Conservation (phyloP, 2,888 invertebrate genomes). For the Hofmannophila pseudospretella region DNA sequence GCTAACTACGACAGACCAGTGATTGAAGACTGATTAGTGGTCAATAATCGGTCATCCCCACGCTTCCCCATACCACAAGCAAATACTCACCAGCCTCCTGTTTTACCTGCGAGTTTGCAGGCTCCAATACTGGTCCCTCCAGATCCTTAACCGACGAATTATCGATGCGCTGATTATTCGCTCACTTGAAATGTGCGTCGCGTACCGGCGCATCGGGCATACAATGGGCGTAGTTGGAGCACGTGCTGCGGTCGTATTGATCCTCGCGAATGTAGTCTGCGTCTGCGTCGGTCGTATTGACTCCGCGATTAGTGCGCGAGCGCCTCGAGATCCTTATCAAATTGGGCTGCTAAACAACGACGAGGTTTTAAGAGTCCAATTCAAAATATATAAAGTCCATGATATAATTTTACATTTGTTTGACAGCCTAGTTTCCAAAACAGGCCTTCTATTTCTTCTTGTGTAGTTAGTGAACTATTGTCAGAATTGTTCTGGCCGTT, state of each 20-base stretch:
- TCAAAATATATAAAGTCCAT: background rate
- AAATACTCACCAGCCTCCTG: too few species aligned
- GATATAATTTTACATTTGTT: too few species aligned
- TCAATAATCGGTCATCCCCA: too few species aligned
- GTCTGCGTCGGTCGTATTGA: constrained; percentile 61
- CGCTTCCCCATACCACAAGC: too few species aligned
- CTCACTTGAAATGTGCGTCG: constrained; percentile 65
- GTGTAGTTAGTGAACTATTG: too few species aligned
- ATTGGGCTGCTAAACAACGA: too few species aligned
- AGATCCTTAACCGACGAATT: constrained; percentile 45
- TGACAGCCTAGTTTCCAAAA: too few species aligned
- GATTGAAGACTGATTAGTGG: too few species aligned
- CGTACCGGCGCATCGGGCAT: constrained; percentile 56
- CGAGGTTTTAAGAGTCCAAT: constrained; percentile 8
- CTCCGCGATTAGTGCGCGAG: constrained; percentile 55
- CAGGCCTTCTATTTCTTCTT: too few species aligned
- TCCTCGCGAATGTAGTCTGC: constrained; percentile 46
- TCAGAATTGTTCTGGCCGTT: too few species aligned
- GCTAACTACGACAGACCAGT: constrained; percentile 20
- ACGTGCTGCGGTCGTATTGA: constrained; percentile 70
- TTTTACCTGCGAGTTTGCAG: too few species aligned
- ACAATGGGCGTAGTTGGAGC: constrained; percentile 66
- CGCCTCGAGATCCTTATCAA: constrained; percentile 56
- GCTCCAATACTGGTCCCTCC: too few species aligned
- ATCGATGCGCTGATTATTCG: constrained; percentile 66